phyloP scores from a whole-genome alignment of 2,113 vertebrate genomes.

The Misgurnus anguillicaudatus region DNA sequence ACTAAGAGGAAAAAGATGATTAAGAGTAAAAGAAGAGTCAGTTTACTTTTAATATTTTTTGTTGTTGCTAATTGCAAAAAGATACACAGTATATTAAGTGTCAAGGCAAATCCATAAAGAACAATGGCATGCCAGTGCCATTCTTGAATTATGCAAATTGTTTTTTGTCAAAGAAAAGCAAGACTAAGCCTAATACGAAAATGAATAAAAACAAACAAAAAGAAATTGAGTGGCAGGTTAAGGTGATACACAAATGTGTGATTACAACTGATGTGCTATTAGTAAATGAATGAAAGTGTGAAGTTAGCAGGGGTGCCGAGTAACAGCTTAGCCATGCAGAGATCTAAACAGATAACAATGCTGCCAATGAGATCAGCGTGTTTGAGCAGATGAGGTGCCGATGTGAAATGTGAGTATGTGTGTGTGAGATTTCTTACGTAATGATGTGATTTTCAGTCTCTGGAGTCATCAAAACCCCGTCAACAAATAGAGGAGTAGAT shows the following conservation, averaged over 20 bases:
- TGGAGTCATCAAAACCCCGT: constrained; percentile 91
- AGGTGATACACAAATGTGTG: not conserved
- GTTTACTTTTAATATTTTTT: constrained; percentile 16
- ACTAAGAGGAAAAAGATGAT: constrained; percentile 49
- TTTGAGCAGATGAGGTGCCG: not conserved
- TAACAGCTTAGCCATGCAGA: not conserved
- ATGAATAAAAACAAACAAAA: too few relatives aligned
- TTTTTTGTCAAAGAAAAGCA: too few relatives aligned
- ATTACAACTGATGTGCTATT: constrained; percentile 2
- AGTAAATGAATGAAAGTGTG: not conserved
- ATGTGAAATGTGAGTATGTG: constrained; percentile 29
- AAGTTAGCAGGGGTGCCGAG: not conserved
- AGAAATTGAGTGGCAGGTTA: too few relatives aligned
- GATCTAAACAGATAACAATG: constrained; percentile 4
- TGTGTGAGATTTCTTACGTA: constrained; percentile 83
- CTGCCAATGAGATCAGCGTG: constrained; percentile 4
- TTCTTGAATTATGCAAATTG: too few relatives aligned
- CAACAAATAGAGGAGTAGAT: constrained; percentile 88
- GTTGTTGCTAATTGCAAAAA: not conserved
- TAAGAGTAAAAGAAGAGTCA: not conserved
- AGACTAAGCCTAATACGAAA: too few relatives aligned
- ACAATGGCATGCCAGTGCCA: not conserved
- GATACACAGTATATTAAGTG: too few relatives aligned
- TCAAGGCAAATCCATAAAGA: not conserved
- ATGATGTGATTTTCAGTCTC: constrained; percentile 93